Conservation (phyloP, 2,113 vertebrate genomes). For the Cyprinodon variegatus region DNA sequence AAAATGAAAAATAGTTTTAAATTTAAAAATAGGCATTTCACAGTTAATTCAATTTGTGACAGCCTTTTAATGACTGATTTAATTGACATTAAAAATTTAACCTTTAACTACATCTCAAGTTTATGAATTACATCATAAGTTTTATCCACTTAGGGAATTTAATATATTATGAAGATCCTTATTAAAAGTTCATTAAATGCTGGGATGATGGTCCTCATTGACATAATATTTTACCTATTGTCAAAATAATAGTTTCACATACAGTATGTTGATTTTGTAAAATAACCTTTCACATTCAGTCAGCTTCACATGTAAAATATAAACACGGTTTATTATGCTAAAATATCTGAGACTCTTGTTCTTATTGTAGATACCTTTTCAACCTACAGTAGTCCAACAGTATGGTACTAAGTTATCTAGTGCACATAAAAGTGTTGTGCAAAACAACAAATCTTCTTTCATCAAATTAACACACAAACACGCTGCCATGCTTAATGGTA, state of each 20-base stretch:
- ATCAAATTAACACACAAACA: conserved; percentile 17
- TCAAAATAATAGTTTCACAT: background rate
- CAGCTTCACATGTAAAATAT: no score
- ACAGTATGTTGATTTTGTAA: background rate
- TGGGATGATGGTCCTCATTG: background rate
- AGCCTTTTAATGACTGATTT: no score
- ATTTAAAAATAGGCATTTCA: no score
- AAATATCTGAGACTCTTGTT: background rate
- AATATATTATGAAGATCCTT: background rate
- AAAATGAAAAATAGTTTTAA: no score
- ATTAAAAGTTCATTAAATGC: background rate
- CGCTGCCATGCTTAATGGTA: conserved; percentile 42
- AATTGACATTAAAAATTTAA: background rate
- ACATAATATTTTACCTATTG: background rate
- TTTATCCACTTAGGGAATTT: background rate
- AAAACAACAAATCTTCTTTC: background rate
- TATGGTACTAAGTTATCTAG: conserved; percentile 25
- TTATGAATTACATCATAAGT: background rate
- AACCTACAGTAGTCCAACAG: background rate
- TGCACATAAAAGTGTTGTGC: background rate
- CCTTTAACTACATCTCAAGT: background rate
- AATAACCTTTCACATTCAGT: background rate
- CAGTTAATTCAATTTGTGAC: no score
- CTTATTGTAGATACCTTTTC: background rate
- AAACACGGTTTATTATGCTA: background rate